Percentiles rank a stretch among this genome's conserved stretches.
phyloP scores from a whole-genome alignment of 2,113 vertebrate genomes.

The Lepus timidus region DNA sequence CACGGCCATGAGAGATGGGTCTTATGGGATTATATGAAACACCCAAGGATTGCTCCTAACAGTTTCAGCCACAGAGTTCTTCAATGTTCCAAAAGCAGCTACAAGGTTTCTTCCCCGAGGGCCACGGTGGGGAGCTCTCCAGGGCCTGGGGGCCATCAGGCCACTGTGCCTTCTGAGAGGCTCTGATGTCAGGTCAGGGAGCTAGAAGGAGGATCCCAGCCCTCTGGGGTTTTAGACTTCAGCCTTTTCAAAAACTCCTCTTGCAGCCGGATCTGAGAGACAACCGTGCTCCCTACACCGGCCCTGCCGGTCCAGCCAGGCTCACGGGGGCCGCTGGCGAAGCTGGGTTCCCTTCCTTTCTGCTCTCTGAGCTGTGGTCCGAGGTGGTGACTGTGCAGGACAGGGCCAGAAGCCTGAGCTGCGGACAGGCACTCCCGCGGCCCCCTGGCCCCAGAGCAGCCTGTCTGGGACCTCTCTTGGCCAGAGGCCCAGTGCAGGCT shows the following conservation, averaged over 20 bases:
- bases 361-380: background rate
- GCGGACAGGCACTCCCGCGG: fast-evolving
- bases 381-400: fast-evolving
- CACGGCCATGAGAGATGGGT: background rate
- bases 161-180: background rate
- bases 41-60: background rate
- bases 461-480: background rate
- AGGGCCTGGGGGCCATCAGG: background rate
- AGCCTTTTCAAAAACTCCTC: background rate
- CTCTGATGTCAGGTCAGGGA: too few species aligned
- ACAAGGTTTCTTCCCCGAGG: background rate
- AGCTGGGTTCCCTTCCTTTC: fast-evolving
- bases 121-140: background rate
- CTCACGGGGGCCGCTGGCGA: background rate
- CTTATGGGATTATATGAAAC: background rate
- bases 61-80: background rate
- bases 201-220: background rate
- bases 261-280: background rate
- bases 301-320: background rate
- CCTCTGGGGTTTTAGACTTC: fast-evolving
- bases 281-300: background rate
- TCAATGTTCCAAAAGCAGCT: background rate
- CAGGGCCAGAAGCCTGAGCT: fast-evolving
- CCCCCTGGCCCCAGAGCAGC: background rate
- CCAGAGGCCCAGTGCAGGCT: fast-evolving